Evolutionary conservation across 2,888 invertebrate species (phyloP).

Genomic region (Malachius bipustulatus): DNA sequence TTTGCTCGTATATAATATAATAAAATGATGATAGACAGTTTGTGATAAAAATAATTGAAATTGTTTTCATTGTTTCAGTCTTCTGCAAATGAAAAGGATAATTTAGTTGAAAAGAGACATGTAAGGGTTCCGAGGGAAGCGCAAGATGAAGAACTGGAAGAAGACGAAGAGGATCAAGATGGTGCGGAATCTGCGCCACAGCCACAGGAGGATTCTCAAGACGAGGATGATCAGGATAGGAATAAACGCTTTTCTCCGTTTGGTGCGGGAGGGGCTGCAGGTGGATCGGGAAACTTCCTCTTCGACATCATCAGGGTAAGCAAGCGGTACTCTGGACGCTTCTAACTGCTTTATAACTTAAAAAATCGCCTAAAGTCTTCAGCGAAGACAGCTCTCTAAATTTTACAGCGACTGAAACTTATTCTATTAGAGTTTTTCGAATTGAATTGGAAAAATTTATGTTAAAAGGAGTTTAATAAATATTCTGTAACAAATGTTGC

Average conservation of each 20-base stretch:
- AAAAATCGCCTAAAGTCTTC: too few species aligned
- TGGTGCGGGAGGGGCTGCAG: conserved; percentile 42
- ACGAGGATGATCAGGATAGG: conserved; percentile 64
- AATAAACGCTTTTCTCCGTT: conserved; percentile 70
- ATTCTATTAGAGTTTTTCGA: too few species aligned
- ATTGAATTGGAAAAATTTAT: too few species aligned
- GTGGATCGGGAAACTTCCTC: conserved; percentile 77
- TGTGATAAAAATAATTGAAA: background rate
- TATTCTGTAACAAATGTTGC: too few species aligned
- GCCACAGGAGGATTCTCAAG: conserved; percentile 60
- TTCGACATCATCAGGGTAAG: conserved; percentile 84
- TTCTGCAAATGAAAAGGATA: conserved; percentile 24
- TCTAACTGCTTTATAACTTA: too few species aligned
- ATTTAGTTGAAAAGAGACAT: conserved; percentile 28
- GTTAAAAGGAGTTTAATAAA: too few species aligned
- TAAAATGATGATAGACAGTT: background rate
- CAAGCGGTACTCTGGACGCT: too few species aligned
- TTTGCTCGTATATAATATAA: too few species aligned
- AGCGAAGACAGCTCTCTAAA: too few species aligned
- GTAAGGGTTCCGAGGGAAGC: conserved; percentile 29
- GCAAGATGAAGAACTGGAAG: conserved; percentile 20
- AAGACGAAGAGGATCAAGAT: conserved; percentile 33
- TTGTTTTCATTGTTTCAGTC: conserved; percentile 27
- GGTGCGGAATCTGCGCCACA: conserved; percentile 44
- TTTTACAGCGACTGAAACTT: too few species aligned